A percentile compares a stretch with the other conserved stretches of the same genome.
Conservation (phyloP, 2,797 vertebrate genomes). For the Chaetodon trifasciatus region DNA sequence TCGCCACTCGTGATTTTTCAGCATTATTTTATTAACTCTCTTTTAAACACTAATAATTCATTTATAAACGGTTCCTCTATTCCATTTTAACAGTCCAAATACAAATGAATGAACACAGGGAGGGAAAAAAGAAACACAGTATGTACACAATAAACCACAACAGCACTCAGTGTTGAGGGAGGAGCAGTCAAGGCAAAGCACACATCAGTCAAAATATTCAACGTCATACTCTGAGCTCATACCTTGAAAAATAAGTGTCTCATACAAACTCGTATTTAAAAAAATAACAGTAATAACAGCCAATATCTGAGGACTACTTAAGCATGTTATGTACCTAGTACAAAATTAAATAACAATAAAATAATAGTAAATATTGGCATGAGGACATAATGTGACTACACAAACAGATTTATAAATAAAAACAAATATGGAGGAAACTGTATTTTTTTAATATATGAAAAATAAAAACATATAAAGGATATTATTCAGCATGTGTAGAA, state of each 20-base stretch:
- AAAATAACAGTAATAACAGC: slow-evolving; percentile 65
- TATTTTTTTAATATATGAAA: slow-evolving; percentile 55
- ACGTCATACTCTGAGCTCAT: slow-evolving; percentile 73
- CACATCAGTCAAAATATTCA: slow-evolving; percentile 64
- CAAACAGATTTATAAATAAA: slow-evolving; percentile 74
- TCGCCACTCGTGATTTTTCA: slow-evolving; percentile 10
- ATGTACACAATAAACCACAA: slow-evolving; percentile 69
- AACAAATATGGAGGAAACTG: slow-evolving; percentile 42
- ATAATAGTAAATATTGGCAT: slow-evolving; percentile 62
- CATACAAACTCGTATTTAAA: slow-evolving; percentile 69
- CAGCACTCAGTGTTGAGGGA: slow-evolving; percentile 46
- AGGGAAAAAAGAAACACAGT: slow-evolving; percentile 37
- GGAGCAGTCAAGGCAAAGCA: slow-evolving; percentile 60
- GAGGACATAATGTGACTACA: slow-evolving; percentile 49
- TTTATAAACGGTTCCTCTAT: slow-evolving; percentile 67
- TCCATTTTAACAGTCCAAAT: slow-evolving; percentile 72
- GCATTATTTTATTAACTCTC: slow-evolving; percentile 66
- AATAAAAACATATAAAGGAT: slow-evolving; percentile 44
- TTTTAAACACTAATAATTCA: slow-evolving; percentile 72
- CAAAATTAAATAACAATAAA: slow-evolving; percentile 80
- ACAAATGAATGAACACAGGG: slow-evolving; percentile 66
- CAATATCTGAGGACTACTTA: slow-evolving; percentile 68
- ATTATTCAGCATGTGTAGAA: slow-evolving; percentile 14
- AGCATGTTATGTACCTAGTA: slow-evolving; percentile 76
- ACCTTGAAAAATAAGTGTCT: slow-evolving; percentile 70